Conservation (phyloP, 2,888 invertebrate genomes). For the Epinotia brunnichana region DNA sequence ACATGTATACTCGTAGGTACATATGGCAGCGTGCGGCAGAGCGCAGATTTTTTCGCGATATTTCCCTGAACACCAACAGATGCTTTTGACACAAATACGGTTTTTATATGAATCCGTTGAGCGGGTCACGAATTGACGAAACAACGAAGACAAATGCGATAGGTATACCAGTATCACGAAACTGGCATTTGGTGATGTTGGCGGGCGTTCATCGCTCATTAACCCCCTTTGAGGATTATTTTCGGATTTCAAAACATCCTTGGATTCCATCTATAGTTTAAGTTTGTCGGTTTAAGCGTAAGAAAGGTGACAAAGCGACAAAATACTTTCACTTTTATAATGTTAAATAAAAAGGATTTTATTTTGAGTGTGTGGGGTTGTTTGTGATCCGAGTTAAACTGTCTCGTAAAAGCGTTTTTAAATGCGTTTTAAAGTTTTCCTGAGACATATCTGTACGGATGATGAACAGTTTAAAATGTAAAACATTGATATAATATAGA, state of each 20-base stretch:
- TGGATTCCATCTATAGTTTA: too few species aligned
- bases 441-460: neutral
- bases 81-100: constrained; percentile 49
- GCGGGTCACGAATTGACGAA: constrained; percentile 18
- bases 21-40: constrained; percentile 72
- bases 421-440: neutral
- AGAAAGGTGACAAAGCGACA: neutral
- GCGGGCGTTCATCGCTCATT: too few species aligned
- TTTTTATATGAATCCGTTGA: neutral
- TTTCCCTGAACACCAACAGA: constrained; percentile 56
- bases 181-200: neutral
- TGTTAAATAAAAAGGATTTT: too few species aligned
- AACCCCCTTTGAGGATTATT: too few species aligned
- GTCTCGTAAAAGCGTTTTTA: too few species aligned
- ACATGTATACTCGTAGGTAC: too few species aligned
- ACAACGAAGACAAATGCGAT: constrained; percentile 1
- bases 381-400: neutral
- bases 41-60: constrained; percentile 70
- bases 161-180: neutral
- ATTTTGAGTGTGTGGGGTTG: too few species aligned
- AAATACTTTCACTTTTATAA: too few species aligned
- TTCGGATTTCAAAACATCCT: too few species aligned
- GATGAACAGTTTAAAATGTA: constrained; percentile 28
- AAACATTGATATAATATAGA: constrained; percentile 44
- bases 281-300: neutral